phyloP scores from a whole-genome alignment of 2,113 vertebrate genomes.

The Prunella fulvescens region DNA sequence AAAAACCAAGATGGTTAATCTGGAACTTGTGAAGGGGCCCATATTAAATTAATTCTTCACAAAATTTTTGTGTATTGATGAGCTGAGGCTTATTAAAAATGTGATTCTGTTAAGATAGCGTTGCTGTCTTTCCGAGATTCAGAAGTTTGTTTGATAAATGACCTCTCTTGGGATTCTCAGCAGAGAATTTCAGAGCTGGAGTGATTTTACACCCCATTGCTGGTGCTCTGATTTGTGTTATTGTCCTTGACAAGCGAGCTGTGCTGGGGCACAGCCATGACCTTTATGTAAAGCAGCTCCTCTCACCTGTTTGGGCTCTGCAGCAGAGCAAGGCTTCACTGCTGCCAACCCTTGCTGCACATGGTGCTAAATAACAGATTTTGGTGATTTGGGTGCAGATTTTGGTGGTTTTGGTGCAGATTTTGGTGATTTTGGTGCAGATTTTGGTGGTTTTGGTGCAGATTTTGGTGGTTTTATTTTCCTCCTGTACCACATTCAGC shows the following conservation, averaged over 20 bases:
- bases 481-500: too few relatives aligned
- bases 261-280: not conserved
- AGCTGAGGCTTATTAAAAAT: not conserved
- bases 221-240: not conserved
- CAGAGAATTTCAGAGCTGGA: not conserved
- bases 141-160: not conserved
- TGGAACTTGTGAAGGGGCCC: not conserved
- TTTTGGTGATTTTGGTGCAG: rapidly evolving
- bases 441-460: too few relatives aligned
- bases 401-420: not conserved
- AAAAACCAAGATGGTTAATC: not conserved
- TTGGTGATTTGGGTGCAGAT: not conserved
- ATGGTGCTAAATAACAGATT: not conserved
- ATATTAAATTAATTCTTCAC: not conserved
- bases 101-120: not conserved
- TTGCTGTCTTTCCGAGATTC: not conserved
- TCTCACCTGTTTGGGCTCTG: not conserved
- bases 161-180: not conserved
- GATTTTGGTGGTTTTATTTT: not conserved
- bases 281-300: not conserved
- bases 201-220: not conserved
- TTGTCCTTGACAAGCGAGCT: not conserved
- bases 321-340: not conserved
- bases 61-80: not conserved
- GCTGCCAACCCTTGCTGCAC: not conserved